These are phyloP conservation scores for Oncorhynchus tshawytscha DNA, from an alignment of 2,113 vertebrate species.

Conservation along the genomic window DNA sequence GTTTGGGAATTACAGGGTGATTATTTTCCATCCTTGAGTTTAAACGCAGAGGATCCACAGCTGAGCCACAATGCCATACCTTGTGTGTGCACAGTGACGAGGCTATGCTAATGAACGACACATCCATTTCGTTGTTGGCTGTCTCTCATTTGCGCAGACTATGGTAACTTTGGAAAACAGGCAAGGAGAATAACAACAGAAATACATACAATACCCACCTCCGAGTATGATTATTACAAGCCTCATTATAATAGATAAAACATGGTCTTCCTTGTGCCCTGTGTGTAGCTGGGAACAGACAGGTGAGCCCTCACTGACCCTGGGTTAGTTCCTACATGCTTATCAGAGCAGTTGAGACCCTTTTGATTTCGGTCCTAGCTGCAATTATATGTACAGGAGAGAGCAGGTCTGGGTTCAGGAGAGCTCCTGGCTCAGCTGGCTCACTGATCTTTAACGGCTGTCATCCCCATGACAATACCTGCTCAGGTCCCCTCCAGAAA, in stretches of 20 bases:
- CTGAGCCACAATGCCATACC: constrained; percentile 7
- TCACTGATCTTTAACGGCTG: constrained; percentile 33
- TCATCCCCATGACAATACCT: constrained; percentile 33
- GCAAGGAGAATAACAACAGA: too few species aligned
- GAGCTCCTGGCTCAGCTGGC: constrained; percentile 19
- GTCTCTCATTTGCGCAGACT: constrained; percentile 31
- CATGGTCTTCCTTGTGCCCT: too few species aligned
- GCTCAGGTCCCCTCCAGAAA: constrained; percentile 23
- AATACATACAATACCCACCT: too few species aligned
- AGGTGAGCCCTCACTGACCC: neutral
- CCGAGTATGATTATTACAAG: too few species aligned
- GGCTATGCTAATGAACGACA: constrained; percentile 31
- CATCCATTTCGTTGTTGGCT: constrained; percentile 12
- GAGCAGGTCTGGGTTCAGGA: constrained; percentile 9
- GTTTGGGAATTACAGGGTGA: constrained; percentile 30
- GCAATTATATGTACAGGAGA: neutral
- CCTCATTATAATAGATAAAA: too few species aligned
- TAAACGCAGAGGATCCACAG: constrained; percentile 17
- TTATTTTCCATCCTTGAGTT: constrained; percentile 15
- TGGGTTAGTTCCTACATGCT: constrained; percentile 7
- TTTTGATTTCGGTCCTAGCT: neutral
- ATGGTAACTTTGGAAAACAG: too few species aligned
- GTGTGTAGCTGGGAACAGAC: too few species aligned
- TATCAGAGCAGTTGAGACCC: constrained; percentile 16
- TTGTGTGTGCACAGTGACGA: constrained; percentile 12